Evolutionary conservation across 2,797 vertebrate species (phyloP), one percentile per base, ranked within the genome.

Genomic region (Premnoplex brunnescens): DNA sequence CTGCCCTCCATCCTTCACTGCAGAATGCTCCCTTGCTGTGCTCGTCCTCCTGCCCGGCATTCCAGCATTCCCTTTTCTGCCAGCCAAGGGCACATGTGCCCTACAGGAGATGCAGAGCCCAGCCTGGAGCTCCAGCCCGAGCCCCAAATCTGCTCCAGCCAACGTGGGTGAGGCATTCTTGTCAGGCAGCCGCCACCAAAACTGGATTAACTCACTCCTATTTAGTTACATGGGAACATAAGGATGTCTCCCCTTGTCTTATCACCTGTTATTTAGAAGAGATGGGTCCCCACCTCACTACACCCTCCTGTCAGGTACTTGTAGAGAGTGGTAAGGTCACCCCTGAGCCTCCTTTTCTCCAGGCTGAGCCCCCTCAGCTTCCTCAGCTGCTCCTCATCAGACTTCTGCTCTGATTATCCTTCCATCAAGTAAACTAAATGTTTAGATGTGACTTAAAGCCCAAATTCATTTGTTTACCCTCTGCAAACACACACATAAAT

Each of bases 121-220:
- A 24, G 30, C 20, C 9, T 7, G 32, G 22, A 8, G 15, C 55
- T 43, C 24, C 46, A 37, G 23, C 44, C 21, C 0, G 3, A 17
- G 14, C 41, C 46, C 24, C 26, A 10, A 0, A 5, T 17, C 7
- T 0, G 1, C 72, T 49, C 39, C 41, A 12, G 67, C 10, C 10
- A 58, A 46, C 32, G 2, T 0, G 0, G 3, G 13, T 15, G 39
- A 19, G 34, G 55, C 2, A 4, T 32, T 30, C 10, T 1, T 4
- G 5, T 28, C 37, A 20, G 27, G 22, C 41, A 39, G 32, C 18
- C 22, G 12, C 6, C n/a, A 30, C 4, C 2, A 32, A 30, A 36
- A 44, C 23, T 1, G 10, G 18, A 67, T 30, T 20, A 52, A 20
- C 28, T 73, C 1, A 2, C 36, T 72, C 27, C 44, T 39, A 1